Percentiles rank a stretch among this genome's conserved stretches.
phyloP scores from a whole-genome alignment of 2,113 vertebrate species.

The Burhinus oedicnemus region DNA sequence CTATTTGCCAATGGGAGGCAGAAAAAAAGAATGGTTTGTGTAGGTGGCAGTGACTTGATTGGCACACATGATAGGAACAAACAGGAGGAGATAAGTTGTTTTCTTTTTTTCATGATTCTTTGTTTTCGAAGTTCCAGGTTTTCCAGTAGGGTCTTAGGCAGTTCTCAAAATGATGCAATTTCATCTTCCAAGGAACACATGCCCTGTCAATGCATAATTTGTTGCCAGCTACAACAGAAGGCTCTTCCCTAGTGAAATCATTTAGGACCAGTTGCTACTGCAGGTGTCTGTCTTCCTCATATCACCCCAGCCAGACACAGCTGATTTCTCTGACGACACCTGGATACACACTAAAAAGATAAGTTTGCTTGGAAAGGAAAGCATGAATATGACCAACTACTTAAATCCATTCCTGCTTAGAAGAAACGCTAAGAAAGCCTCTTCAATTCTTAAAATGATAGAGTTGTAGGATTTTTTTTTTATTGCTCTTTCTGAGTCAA shows the following conservation, averaged over 20 bases:
- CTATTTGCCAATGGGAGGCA: constrained; percentile 1
- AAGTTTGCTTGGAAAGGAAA: not conserved
- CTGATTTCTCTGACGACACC: not conserved
- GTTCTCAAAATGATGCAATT: not conserved
- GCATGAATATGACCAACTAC: not conserved
- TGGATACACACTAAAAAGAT: not conserved
- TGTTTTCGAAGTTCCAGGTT: not conserved
- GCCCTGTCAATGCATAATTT: not conserved
- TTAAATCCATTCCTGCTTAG: not conserved
- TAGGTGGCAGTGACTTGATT: constrained; percentile 34
- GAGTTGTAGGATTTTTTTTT: not conserved
- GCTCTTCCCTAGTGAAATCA: not conserved
- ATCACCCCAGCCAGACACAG: not conserved
- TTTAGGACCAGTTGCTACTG: not conserved
- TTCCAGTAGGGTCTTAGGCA: not conserved
- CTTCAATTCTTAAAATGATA: not conserved
- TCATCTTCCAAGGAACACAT: not conserved
- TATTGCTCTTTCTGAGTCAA: not conserved
- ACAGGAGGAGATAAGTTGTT: not conserved
- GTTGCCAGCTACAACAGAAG: not conserved
- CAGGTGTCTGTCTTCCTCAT: not conserved
- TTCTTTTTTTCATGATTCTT: not conserved
- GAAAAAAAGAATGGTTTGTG: not conserved
- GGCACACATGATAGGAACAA: constrained; percentile 13
- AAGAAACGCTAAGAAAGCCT: not conserved